Percentiles rank a stretch among this genome's conserved stretches.
Evolutionary conservation across 2,797 vertebrate genomes (phyloP).

Genomic region (Tarsius wallacei): DNA sequence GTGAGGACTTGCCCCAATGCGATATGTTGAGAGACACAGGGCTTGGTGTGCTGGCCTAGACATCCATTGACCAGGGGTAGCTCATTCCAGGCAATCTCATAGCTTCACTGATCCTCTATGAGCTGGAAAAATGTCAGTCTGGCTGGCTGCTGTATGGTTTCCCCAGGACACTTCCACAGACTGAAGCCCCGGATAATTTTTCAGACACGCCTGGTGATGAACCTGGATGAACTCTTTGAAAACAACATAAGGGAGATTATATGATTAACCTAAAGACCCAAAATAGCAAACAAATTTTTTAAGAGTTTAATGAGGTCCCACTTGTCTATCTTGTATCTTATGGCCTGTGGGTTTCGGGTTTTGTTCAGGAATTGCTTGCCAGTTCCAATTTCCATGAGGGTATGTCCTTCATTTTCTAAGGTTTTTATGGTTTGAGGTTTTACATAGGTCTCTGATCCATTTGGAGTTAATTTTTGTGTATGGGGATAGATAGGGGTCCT

Average conservation of each 20-base stretch:
- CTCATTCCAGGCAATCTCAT: constrained; percentile 94
- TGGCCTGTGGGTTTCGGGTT: too few species aligned
- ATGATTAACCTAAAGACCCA: too few species aligned
- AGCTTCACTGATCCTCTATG: constrained; percentile 92
- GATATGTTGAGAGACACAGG: constrained; percentile 94
- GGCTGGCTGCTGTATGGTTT: constrained; percentile 95
- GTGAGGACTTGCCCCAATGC: constrained; percentile 92
- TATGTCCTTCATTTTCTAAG: too few species aligned
- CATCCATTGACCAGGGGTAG: constrained; percentile 93
- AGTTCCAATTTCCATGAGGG: too few species aligned
- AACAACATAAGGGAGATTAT: constrained; percentile 69
- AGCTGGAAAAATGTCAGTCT: constrained; percentile 90
- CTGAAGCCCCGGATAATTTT: constrained; percentile 92
- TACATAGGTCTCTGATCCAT: too few species aligned
- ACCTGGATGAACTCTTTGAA: constrained; percentile 94
- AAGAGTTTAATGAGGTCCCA: too few species aligned
- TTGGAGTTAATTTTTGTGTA: too few species aligned
- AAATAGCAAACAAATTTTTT: too few species aligned
- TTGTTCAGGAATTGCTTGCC: too few species aligned
- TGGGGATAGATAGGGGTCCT: too few species aligned
- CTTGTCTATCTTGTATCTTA: too few species aligned
- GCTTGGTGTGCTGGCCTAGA: constrained; percentile 93
- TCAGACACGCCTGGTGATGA: constrained; percentile 92
- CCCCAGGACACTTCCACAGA: constrained; percentile 94
- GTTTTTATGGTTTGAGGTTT: too few species aligned